phyloP scores from a whole-genome alignment of 92 coral and sea anemone species.

The Siderastrea siderea region DNA sequence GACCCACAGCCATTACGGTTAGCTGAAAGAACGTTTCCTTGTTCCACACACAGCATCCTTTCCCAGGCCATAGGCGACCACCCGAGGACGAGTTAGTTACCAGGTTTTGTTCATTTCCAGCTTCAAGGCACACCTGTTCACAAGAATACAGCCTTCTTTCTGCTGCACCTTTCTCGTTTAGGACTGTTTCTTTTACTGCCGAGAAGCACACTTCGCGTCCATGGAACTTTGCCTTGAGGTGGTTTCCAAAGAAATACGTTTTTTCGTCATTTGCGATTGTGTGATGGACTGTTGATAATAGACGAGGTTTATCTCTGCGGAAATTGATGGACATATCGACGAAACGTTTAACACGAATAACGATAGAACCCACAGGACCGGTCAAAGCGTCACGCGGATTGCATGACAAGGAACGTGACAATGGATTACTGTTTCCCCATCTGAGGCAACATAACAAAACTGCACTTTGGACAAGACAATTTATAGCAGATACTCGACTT shows the following conservation, averaged over 20 bases:
- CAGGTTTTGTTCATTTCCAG: slow-evolving; percentile 28
- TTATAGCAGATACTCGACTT: background rate
- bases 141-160: slow-evolving; percentile 49
- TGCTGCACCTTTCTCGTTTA: slow-evolving; percentile 54
- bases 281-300: background rate
- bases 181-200: slow-evolving; percentile 37
- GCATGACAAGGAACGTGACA: slow-evolving; percentile 2
- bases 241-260: slow-evolving; percentile 19
- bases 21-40: slow-evolving; percentile 50
- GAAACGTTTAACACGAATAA: slow-evolving; percentile 33
- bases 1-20: slow-evolving; percentile 39
- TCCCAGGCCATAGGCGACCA: slow-evolving; percentile 45
- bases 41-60: slow-evolving; percentile 71
- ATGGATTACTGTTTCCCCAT: background rate
- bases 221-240: slow-evolving; percentile 47
- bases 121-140: slow-evolving; percentile 60
- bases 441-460: background rate
- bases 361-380: slow-evolving; percentile 11
- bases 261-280: slow-evolving; percentile 56
- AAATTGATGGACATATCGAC: slow-evolving; percentile 16
- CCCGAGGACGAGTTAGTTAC: slow-evolving; percentile 69
- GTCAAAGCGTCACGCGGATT: slow-evolving; percentile 37
- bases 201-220: slow-evolving; percentile 72
- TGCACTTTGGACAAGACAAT: slow-evolving; percentile 7
- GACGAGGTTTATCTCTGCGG: slow-evolving; percentile 24